These are phyloP conservation scores for Drosophila miranda DNA, from an alignment of 1,140 invertebrate species.

Conservation along the genomic window DNA sequence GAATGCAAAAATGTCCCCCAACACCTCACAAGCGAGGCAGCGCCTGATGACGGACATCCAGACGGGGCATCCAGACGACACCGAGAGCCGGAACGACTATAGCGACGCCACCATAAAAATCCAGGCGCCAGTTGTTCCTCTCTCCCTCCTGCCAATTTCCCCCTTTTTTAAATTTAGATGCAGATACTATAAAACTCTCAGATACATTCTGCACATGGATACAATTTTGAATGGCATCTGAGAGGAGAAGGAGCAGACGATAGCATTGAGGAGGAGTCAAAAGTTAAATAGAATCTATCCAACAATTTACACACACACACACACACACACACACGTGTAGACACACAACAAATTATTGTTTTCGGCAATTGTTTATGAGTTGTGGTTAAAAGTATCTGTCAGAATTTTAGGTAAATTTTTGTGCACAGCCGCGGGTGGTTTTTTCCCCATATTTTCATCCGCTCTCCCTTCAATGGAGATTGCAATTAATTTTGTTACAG, in stretches of 20 bases:
- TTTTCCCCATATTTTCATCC: constrained; percentile 6
- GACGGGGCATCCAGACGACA: constrained; percentile 62
- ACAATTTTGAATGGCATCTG: constrained; percentile 31
- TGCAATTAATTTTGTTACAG: constrained; percentile 39
- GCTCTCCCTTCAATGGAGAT: constrained; percentile 2
- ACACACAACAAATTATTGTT: constrained; percentile 31
- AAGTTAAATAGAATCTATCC: constrained; percentile 62
- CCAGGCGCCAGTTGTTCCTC: constrained; percentile 53
- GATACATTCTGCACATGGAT: constrained; percentile 14
- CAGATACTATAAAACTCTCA: constrained; percentile 22
- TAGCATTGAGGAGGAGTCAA: constrained; percentile 22
- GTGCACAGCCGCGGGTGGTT: constrained; percentile 42
- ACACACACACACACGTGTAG: background rate
- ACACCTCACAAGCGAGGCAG: constrained; percentile 48
- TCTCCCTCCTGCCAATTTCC: background rate
- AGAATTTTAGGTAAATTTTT: constrained; percentile 42
- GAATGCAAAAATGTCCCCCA: constrained; percentile 61
- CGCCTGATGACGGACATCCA: constrained; percentile 59
- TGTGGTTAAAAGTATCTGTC: constrained; percentile 60
- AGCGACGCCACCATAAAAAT: constrained; percentile 63
- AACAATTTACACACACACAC: constrained; percentile 30
- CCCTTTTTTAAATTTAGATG: constrained; percentile 65
- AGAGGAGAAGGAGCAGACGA: too few species aligned
- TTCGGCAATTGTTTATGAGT: constrained; percentile 61
- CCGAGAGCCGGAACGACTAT: constrained; percentile 27